phyloP scores from a whole-genome alignment of 2,888 invertebrate species.

The Mantis religiosa region DNA sequence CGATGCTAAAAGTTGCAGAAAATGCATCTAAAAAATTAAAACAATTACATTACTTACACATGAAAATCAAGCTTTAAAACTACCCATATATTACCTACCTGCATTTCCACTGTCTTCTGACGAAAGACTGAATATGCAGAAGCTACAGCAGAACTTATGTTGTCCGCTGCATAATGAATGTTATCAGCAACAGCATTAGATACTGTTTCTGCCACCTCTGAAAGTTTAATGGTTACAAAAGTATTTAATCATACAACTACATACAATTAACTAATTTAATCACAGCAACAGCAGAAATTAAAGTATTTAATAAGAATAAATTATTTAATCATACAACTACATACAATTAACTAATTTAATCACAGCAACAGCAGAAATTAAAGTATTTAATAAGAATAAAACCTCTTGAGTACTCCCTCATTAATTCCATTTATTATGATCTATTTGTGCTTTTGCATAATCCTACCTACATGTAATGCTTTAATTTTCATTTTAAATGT shows the following conservation, averaged over 20 bases:
- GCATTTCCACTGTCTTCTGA: constrained; percentile 44
- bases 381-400: too few relatives aligned
- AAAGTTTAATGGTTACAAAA: constrained; percentile 9
- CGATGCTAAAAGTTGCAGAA: too few relatives aligned
- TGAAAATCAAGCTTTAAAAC: too few relatives aligned
- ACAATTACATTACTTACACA: too few relatives aligned
- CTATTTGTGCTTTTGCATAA: too few relatives aligned
- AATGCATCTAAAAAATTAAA: too few relatives aligned
- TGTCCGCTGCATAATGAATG: constrained; percentile 40
- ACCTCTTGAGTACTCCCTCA: too few relatives aligned
- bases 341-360: not conserved
- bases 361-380: too few relatives aligned
- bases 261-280: not conserved
- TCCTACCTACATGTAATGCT: too few relatives aligned
- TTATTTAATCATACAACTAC: not conserved
- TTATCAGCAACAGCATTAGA: constrained; percentile 49
- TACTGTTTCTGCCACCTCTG: constrained; percentile 49
- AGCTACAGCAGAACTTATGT: constrained; percentile 43
- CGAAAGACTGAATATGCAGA: constrained; percentile 50
- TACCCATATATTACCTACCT: constrained; percentile 29
- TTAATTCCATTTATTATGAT: too few relatives aligned
- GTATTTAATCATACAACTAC: not conserved
- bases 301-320: not conserved
- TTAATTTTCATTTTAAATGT: too few relatives aligned
- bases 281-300: too few relatives aligned